Conservation (phyloP, 2,797 vertebrate species). For the Dendrocincla tyrannina region DNA sequence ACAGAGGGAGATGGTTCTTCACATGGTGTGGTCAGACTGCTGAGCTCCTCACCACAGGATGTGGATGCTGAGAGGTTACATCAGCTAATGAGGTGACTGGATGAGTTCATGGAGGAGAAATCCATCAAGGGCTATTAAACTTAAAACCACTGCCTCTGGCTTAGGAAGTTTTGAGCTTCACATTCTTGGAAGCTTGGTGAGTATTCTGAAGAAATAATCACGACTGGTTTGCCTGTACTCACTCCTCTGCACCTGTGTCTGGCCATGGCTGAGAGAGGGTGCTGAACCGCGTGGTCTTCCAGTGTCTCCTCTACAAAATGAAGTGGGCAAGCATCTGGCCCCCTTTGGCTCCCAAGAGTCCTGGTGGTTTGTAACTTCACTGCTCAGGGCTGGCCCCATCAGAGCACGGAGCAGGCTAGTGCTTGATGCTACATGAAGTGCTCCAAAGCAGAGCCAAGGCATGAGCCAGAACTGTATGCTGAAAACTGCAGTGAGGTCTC, state of each 20-base stretch:
- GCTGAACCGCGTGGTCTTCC: neutral
- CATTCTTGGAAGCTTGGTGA: slow-evolving; percentile 4
- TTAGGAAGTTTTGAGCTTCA: slow-evolving; percentile 17
- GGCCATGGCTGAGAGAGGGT: neutral
- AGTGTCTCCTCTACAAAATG: neutral
- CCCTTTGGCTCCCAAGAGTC: rapidly evolving
- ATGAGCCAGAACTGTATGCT: neutral
- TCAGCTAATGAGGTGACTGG: slow-evolving; percentile 61
- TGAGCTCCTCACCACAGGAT: slow-evolving; percentile 43
- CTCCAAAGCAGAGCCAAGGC: neutral
- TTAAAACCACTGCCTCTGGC: slow-evolving; percentile 47
- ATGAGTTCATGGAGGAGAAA: slow-evolving; percentile 66
- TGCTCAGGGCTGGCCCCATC: neutral
- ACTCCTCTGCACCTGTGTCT: neutral
- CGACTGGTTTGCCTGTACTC: neutral
- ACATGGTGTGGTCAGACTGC: neutral
- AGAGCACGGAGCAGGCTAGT: neutral
- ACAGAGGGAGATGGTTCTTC: slow-evolving; percentile 17
- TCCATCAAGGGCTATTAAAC: slow-evolving; percentile 41
- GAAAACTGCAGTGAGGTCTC: neutral
- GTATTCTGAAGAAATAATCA: neutral
- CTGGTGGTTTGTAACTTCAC: neutral
- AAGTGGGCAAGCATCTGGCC: rapidly evolving
- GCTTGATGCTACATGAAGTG: neutral
- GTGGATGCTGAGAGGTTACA: slow-evolving; percentile 46